Conservation (phyloP, 1,140 invertebrate species). For the Drosophila equinoxialis region DNA sequence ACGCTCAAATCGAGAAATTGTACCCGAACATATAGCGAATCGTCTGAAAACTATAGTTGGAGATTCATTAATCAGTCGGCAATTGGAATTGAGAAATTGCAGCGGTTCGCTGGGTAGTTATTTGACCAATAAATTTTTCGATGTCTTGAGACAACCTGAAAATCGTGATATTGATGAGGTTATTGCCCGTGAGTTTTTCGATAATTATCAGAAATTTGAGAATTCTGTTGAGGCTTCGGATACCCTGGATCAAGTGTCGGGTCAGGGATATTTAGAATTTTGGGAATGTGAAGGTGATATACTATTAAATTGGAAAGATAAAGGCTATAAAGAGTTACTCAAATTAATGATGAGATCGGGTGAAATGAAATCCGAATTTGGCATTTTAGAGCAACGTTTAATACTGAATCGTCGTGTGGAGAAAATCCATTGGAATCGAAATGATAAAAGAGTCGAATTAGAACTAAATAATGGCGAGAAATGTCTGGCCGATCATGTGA, state of each 20-base stretch:
- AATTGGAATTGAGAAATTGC: conserved; percentile 72
- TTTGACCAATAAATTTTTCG: conserved; percentile 76
- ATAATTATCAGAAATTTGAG: conserved; percentile 85
- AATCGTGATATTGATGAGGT: conserved; percentile 73
- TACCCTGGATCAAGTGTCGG: conserved; percentile 86
- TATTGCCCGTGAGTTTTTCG: conserved; percentile 83
- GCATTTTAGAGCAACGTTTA: conserved; percentile 80
- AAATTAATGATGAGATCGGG: conserved; percentile 85
- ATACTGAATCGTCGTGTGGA: conserved; percentile 83
- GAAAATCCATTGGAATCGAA: conserved; percentile 83
- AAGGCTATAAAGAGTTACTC: conserved; percentile 86
- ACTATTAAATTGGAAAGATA: conserved; percentile 86
- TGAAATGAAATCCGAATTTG: conserved; percentile 66
- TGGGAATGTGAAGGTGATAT: conserved; percentile 86
- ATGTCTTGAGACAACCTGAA: conserved; percentile 68
- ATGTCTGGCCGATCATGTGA: conserved; percentile 87
- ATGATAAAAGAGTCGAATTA: conserved; percentile 81
- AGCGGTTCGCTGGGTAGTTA: conserved; percentile 84
- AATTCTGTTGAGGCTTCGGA: conserved; percentile 86
- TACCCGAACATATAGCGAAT: conserved; percentile 70
- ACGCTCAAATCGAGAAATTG: conserved; percentile 77
- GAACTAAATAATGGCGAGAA: conserved; percentile 86
- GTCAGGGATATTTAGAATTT: conserved; percentile 84
- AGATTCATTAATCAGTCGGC: conserved; percentile 67
- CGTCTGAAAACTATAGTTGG: conserved; percentile 74